Evolutionary conservation across 2,888 invertebrate species (phyloP).

Genomic region (Gerosis bhagava): DNA sequence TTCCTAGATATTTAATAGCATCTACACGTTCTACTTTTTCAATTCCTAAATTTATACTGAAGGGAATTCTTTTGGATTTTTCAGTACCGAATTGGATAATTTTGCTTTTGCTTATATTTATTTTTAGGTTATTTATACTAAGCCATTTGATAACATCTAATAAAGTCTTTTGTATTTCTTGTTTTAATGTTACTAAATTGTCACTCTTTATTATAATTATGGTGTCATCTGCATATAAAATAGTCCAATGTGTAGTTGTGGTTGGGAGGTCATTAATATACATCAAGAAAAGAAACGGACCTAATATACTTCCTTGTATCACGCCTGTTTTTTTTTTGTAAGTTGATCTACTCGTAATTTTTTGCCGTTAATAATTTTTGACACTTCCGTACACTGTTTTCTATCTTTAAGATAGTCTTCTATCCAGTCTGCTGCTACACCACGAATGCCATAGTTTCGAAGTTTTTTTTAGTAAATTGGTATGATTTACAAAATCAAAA

Average conservation of each 20-base stretch:
- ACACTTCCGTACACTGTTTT: background rate
- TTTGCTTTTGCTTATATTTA: background rate
- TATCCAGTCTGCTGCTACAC: too few relatives aligned
- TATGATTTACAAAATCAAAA: too few relatives aligned
- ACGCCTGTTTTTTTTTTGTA: background rate
- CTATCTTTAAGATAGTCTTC: background rate
- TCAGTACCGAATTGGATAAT: slow-evolving; percentile 1
- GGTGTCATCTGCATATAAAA: background rate
- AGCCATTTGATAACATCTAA: background rate
- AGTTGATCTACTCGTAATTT: background rate
- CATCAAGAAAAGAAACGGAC: background rate
- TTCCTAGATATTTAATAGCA: background rate
- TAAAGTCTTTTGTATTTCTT: background rate
- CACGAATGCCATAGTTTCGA: background rate
- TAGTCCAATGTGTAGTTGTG: background rate
- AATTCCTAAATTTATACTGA: background rate
- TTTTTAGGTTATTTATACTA: background rate
- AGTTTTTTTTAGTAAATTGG: too few relatives aligned
- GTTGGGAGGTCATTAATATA: background rate
- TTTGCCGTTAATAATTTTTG: background rate
- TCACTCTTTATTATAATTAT: background rate
- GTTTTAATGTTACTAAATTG: background rate
- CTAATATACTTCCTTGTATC: background rate
- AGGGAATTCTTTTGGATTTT: background rate
- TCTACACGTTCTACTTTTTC: background rate